Percentiles rank a stretch among this genome's conserved stretches.
Evolutionary conservation across 2,888 invertebrate genomes (phyloP).

Genomic region (Dendrolimus houi): DNA sequence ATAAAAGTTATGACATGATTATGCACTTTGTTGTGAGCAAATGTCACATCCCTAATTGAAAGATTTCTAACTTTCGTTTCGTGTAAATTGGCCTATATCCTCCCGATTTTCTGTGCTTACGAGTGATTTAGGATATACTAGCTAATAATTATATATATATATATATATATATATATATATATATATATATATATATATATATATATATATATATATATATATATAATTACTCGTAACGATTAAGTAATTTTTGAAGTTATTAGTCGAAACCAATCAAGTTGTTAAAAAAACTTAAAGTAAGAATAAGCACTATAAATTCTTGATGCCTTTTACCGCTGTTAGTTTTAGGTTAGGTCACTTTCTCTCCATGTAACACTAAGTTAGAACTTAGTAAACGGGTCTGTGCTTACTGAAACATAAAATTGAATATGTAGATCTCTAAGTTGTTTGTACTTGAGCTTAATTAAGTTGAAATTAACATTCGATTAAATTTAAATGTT

Average conservation of each 20-base stretch:
- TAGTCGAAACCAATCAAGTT: too few relatives aligned
- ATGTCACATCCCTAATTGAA: not conserved
- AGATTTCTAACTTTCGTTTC: not conserved
- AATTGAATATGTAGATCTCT: not conserved
- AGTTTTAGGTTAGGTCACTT: slow-evolving; percentile 12
- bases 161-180: too few relatives aligned
- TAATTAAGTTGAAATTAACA: not conserved
- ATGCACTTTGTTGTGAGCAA: too few relatives aligned
- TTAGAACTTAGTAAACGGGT: slow-evolving; percentile 10
- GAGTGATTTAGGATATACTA: too few relatives aligned
- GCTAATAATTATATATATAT: too few relatives aligned
- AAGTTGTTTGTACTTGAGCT: not conserved
- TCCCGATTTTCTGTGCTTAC: too few relatives aligned
- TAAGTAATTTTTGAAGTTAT: too few relatives aligned
- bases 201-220: too few relatives aligned
- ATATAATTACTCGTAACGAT: too few relatives aligned
- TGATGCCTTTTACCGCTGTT: slow-evolving; percentile 10
- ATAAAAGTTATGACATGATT: too few relatives aligned
- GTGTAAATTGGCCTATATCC: too few relatives aligned
- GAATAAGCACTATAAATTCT: slow-evolving; percentile 11
- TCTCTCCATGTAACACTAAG: slow-evolving; percentile 13
- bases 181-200: too few relatives aligned
- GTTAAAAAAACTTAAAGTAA: slow-evolving; percentile 4
- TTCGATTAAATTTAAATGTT: not conserved
- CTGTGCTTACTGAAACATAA: not conserved